Evolutionary conservation across 2,888 invertebrate species (phyloP), one percentile per base, ranked within the genome.

Genomic region (Flexamia atlantica): DNA sequence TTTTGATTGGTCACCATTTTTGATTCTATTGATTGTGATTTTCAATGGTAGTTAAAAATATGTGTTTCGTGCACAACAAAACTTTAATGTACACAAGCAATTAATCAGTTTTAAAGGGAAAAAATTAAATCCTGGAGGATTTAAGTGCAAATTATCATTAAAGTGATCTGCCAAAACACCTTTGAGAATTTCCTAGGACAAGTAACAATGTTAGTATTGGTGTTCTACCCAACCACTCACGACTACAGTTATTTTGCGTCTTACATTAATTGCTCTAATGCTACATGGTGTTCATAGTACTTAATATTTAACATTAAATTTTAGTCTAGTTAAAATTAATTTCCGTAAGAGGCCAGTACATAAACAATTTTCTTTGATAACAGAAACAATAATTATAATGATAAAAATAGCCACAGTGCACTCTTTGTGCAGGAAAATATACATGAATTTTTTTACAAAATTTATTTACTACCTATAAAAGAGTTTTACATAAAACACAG

Each of bases 201-300:
- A 72, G 72, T 72, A 40, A 76, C 76, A 76, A 50, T 25, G 40
- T 50, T n/a, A 72, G 36, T 72, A 76, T 76, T 76, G 76, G 76
- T 76, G 76, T 76, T 76, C 72, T 72, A 72, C 72, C 20, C 23
- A 72, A 42, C 14, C 36, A 72, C 7, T 32, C 76, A 76, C 76
- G 36, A 36, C 46, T 81, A 81, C 40, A 30, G 50, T 70, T 81
- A 82, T 28, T 28, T 70, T 50, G 64, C 36, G 60, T n/a, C 70
- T 70, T 81, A 81, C 46, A 68, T 81, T 81, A 81, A 64, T 17
- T 81, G n/a, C 23, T 30, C 82, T 82, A 82, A 82, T 10, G 46
- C 82, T 82, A 82, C 53, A 32, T 82, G 82, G 82, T 82, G 82
- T 82, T 82, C 82, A 50, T 70, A 82, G 68, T 82, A 50, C 82